Conservation (phyloP, 2,797 vertebrate species). For the Sphenopsis melanotis region DNA sequence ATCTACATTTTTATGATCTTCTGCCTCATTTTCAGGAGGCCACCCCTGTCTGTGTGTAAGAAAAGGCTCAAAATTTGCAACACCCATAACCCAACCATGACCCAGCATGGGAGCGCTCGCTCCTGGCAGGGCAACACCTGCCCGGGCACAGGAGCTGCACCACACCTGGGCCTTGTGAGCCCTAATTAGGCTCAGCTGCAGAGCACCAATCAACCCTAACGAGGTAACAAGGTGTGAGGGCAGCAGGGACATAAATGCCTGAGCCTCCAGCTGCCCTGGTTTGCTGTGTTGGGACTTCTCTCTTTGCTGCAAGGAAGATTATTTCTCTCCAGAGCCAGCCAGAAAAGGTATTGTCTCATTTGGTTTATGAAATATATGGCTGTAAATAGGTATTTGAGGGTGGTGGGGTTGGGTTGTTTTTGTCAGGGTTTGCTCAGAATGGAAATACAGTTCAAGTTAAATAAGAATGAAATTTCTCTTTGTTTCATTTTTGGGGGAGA, state of each 20-base stretch:
- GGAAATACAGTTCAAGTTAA: not conserved
- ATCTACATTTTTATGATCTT: not conserved
- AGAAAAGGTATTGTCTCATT: not conserved
- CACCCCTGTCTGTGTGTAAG: not conserved
- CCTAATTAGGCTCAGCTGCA: not conserved
- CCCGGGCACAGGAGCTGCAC: not conserved
- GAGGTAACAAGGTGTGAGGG: not conserved
- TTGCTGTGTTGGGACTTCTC: fast-evolving
- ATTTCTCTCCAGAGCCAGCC: fast-evolving
- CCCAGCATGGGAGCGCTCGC: not conserved
- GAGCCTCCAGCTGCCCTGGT: fast-evolving
- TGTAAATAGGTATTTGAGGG: fast-evolving
- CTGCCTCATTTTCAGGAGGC: not conserved
- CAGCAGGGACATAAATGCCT: not conserved
- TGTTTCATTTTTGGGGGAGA: fast-evolving
- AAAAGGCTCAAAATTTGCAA: not conserved
- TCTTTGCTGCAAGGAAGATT: fast-evolving
- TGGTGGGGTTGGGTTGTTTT: fast-evolving
- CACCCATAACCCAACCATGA: fast-evolving
- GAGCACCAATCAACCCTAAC: not conserved
- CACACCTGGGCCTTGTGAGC: not conserved
- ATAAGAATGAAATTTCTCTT: fast-evolving
- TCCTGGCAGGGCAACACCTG: not conserved
- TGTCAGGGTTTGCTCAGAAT: not conserved
- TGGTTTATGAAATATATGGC: fast-evolving